These are phyloP conservation scores for Oxyruncus cristatus DNA, from an alignment of 2,113 vertebrate species.

Conservation along the genomic window DNA sequence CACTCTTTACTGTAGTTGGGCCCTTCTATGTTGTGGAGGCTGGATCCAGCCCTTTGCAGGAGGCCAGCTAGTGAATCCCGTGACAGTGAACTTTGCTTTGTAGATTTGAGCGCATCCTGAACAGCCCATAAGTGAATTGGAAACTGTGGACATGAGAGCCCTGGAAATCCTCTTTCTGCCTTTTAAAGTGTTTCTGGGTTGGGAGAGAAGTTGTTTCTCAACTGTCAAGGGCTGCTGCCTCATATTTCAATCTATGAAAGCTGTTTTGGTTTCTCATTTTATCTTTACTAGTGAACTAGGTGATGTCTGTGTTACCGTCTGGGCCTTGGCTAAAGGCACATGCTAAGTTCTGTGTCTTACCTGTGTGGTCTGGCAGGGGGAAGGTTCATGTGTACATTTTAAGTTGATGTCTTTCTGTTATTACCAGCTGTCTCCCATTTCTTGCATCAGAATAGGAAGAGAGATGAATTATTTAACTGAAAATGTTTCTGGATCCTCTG, in stretches of 20 bases:
- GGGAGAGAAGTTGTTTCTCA: neutral
- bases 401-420: neutral
- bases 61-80: neutral
- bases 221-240: neutral
- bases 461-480: constrained; percentile 1
- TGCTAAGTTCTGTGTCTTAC: neutral
- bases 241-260: neutral
- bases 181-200: neutral
- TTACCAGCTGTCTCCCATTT: neutral
- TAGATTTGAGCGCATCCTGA: neutral
- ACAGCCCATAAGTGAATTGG: neutral
- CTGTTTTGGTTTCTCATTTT: neutral
- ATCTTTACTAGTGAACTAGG: neutral
- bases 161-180: neutral
- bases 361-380: neutral
- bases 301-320: neutral
- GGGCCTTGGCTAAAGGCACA: neutral
- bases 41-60: neutral
- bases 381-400: neutral
- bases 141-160: neutral
- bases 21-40: rapidly evolving
- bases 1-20: neutral
- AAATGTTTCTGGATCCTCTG: neutral
- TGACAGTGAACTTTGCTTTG: neutral
- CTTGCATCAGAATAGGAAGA: neutral